Percentiles rank a stretch among this genome's conserved stretches.
Conservation (phyloP, 2,888 invertebrate species). For the Phytoseiulus persimilis region DNA sequence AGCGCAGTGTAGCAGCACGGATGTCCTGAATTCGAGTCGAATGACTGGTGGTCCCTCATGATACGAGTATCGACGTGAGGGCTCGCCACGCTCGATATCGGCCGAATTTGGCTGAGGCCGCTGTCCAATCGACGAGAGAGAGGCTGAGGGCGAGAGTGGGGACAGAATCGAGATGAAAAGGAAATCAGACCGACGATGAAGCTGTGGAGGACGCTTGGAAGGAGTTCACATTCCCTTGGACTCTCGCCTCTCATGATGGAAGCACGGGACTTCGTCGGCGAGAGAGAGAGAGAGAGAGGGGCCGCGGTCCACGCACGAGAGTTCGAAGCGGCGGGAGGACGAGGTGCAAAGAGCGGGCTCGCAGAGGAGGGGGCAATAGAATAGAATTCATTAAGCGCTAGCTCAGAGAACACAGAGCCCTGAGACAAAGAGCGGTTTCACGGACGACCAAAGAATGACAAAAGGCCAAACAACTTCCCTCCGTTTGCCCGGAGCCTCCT, state of each 20-base stretch:
- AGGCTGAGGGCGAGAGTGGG: not conserved
- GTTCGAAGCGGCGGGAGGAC: not conserved
- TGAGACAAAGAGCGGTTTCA: conserved; percentile 37
- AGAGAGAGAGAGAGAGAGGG: not conserved
- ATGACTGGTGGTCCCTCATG: too few species aligned
- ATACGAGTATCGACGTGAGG: too few species aligned
- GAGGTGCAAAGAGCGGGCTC: not conserved
- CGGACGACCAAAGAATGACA: conserved; percentile 36
- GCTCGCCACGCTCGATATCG: not conserved
- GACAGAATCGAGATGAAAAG: not conserved
- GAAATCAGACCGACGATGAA: not conserved
- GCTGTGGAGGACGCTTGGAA: not conserved
- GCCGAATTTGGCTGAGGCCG: not conserved
- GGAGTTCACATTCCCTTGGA: not conserved
- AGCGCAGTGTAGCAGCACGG: not conserved
- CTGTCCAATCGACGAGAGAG: not conserved
- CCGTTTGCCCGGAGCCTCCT: not conserved
- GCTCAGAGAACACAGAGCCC: not conserved
- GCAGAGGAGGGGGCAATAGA: conserved; percentile 22
- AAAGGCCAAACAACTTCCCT: conserved; percentile 37
- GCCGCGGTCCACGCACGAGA: not conserved
- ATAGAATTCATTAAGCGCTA: conserved; percentile 37
- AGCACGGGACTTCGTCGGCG: not conserved
- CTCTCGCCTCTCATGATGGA: not conserved
- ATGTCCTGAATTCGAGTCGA: too few species aligned